Base-by-base conservation (phyloP, 1,140 invertebrate species). In the Radopholus similis region DNA sequence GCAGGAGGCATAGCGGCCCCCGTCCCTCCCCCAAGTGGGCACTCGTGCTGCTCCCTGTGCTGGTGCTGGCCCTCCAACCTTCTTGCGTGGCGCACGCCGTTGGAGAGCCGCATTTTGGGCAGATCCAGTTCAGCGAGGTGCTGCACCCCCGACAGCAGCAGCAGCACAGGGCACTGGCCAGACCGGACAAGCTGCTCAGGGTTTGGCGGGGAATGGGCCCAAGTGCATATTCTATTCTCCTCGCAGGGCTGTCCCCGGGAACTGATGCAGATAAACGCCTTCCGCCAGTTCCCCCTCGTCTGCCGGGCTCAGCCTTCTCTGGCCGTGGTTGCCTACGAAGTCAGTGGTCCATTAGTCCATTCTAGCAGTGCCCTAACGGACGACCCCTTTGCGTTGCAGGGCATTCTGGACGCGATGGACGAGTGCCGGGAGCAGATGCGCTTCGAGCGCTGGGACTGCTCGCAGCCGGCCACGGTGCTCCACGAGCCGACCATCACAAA, bases 241-340 rank as follows among this genome's bases (percentile, higher is more conserved):
- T 51, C 30, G 23, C 4, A 62, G 59, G 40, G 59, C 18, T 62
- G 59, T 15, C 59, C 59, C 42, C 21, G 37, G 28, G 59, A 62
- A 42, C 47, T 62, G 21, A 35, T 49, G 11, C 59, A 62, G 9
- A 23, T 62, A 21, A 62, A 62, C 21, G 18, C 70, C 11, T 77
- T 72, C 60, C 64, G 75, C 26, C 59, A 75, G 38, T 75, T 79
- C 60, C 64, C 78, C 40, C 54, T 68, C 30, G 42, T 70, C 15
- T 80, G 78, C 49, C 58, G 68, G 35, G 32, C 40, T 30, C 72
- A 81, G 18, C 76, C 78, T 1, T 26, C 76, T 13, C 58, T 78
- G 26, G 78, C 78, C 15, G 64, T 79, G 30, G 64, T 76, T 8
- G 77, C 74, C 11, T 79, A 77, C 34, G 77, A 78, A 66, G 75